Percentiles rank a stretch among this genome's conserved stretches.
Evolutionary conservation across 2,888 invertebrate genomes (phyloP).

Genomic region (Ophioninae sp.): DNA sequence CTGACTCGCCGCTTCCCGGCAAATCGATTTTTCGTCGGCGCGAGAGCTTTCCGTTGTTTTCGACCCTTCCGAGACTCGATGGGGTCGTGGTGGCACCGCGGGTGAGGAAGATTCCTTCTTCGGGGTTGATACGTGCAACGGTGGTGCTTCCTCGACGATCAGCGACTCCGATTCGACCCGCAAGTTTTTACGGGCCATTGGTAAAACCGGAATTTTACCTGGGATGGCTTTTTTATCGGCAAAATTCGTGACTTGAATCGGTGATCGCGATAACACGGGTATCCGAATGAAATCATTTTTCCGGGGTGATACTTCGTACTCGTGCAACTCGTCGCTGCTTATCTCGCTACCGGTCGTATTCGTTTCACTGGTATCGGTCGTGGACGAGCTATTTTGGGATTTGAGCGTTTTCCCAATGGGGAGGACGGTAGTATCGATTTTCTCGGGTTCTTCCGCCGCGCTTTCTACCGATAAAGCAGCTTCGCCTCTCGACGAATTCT

Average conservation of each 20-base stretch:
- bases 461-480: constrained; percentile 59
- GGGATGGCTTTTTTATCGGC: constrained; percentile 6
- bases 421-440: constrained; percentile 28
- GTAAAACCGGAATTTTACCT: background rate
- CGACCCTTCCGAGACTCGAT: background rate
- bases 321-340: constrained; percentile 76
- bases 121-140: constrained; percentile 27
- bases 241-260: background rate
- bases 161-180: background rate
- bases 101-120: constrained; percentile 40
- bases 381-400: constrained; percentile 55
- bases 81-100: constrained; percentile 18
- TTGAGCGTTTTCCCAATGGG: background rate
- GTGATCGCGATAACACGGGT: background rate
- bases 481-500: constrained; percentile 59
- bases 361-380: constrained; percentile 71
- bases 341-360: constrained; percentile 74
- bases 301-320: constrained; percentile 72
- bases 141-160: background rate
- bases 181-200: constrained; percentile 38
- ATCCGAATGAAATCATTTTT: constrained; percentile 23
- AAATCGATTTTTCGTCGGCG: constrained; percentile 40
- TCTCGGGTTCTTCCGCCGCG: constrained; percentile 33
- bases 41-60: constrained; percentile 13
- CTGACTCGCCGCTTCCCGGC: background rate